Conservation (phyloP, 2,888 invertebrate genomes). For the Lycophotia porphyrea region DNA sequence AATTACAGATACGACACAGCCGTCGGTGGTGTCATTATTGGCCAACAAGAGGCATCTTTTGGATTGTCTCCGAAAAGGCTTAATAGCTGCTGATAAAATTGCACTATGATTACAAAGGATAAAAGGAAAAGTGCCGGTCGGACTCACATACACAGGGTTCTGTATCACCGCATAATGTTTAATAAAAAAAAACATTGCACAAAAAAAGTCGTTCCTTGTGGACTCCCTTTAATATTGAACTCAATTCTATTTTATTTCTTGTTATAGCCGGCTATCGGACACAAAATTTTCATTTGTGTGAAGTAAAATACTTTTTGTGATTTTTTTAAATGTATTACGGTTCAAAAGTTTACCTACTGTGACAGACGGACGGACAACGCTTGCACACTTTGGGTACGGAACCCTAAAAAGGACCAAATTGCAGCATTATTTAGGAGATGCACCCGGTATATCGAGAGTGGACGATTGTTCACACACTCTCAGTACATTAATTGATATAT, state of each 20-base stretch:
- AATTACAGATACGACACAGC: slow-evolving; percentile 59
- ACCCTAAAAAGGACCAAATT: slow-evolving; percentile 36
- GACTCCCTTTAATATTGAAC: not conserved
- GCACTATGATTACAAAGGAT: slow-evolving; percentile 48
- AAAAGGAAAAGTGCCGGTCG: slow-evolving; percentile 14
- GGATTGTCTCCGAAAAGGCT: slow-evolving; percentile 47
- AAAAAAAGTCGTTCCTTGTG: not conserved
- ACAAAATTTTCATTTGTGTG: not conserved
- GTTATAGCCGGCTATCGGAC: not conserved
- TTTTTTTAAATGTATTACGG: not conserved
- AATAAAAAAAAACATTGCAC: not conserved
- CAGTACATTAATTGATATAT: slow-evolving; percentile 54
- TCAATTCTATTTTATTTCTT: not conserved
- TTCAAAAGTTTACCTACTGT: not conserved
- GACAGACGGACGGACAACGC: not conserved
- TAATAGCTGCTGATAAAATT: slow-evolving; percentile 52
- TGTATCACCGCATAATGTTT: not conserved
- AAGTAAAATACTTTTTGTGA: not conserved
- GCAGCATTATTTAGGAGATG: slow-evolving; percentile 51
- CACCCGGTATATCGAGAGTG: slow-evolving; percentile 46
- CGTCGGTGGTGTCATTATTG: slow-evolving; percentile 45
- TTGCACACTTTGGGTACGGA: not conserved
- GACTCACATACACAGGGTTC: not conserved
- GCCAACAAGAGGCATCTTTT: slow-evolving; percentile 27
- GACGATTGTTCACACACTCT: slow-evolving; percentile 51